Percentiles rank a stretch among this genome's conserved stretches.
phyloP scores from a whole-genome alignment of 1,140 invertebrate genomes.

The Papilio polyxenes region DNA sequence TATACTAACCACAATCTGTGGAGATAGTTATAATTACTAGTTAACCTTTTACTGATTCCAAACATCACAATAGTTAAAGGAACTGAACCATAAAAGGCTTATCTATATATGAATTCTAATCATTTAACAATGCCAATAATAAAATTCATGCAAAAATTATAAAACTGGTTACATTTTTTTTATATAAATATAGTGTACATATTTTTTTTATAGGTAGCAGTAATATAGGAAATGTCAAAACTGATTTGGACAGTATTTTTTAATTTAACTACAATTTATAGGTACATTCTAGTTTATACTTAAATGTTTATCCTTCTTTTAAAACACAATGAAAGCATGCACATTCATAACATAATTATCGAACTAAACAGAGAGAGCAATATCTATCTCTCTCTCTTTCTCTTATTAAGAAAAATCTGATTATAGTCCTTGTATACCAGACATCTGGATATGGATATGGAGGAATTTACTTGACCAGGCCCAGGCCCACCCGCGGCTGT shows the following conservation, averaged over 20 bases:
- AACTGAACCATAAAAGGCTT: conserved; percentile 33
- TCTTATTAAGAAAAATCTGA: not conserved
- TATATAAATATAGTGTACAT: conserved; percentile 16
- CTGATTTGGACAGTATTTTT: not conserved
- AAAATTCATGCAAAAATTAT: not conserved
- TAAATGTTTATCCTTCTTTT: not conserved
- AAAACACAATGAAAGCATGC: not conserved
- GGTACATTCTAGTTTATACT: not conserved
- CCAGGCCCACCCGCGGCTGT: too few species aligned
- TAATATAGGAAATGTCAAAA: not conserved
- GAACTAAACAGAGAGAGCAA: not conserved
- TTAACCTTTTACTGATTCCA: conserved; percentile 31
- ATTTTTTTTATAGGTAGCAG: not conserved
- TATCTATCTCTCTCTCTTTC: not conserved
- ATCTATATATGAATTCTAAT: conserved; percentile 3
- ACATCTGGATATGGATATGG: too few species aligned
- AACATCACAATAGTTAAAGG: conserved; percentile 35
- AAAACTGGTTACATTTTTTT: conserved; percentile 5
- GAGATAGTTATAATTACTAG: conserved; percentile 12
- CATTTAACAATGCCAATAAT: conserved; percentile 41
- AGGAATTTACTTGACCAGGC: too few species aligned
- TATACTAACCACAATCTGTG: conserved; percentile 20
- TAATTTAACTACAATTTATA: not conserved
- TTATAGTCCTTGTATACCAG: not conserved
- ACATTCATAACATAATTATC: not conserved